Percentiles rank a stretch among this genome's conserved stretches.
These are phyloP conservation scores for Microctonus brassicae DNA, from an alignment of 2,888 invertebrate species.

Conservation along the genomic window DNA sequence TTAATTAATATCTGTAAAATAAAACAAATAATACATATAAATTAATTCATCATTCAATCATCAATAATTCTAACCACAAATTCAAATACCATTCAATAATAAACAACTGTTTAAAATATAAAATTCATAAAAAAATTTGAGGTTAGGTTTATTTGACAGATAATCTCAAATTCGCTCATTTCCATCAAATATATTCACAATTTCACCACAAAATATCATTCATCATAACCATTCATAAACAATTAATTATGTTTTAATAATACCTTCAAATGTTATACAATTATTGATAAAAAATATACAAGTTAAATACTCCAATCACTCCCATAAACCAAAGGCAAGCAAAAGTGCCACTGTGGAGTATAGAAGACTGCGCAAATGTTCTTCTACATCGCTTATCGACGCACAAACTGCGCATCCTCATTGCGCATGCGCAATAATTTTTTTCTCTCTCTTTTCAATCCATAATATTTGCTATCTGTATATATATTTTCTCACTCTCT, in stretches of 20 bases:
- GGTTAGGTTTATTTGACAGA: slow-evolving; percentile 39
- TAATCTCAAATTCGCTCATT: background rate
- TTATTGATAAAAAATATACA: background rate
- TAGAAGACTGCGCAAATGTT: slow-evolving; percentile 52
- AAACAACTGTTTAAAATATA: background rate
- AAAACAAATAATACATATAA: background rate
- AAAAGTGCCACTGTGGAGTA: slow-evolving; percentile 55
- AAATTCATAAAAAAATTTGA: slow-evolving; percentile 7
- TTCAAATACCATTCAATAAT: background rate
- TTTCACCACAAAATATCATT: background rate
- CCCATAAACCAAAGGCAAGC: slow-evolving; percentile 38
- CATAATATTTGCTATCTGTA: too few relatives aligned
- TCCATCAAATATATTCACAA: background rate
- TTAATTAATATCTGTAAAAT: slow-evolving; percentile 40
- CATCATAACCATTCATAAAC: background rate
- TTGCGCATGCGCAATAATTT: slow-evolving; percentile 29
- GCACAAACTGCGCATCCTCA: background rate
- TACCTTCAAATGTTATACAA: background rate
- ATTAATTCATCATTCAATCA: background rate
- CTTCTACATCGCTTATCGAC: slow-evolving; percentile 36
- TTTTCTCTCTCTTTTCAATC: background rate
- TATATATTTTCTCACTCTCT: background rate
- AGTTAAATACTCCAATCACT: slow-evolving; percentile 28
- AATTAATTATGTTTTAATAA: background rate
- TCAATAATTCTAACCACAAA: background rate